Base-by-base conservation (phyloP, 2,113 vertebrate genomes). In the Notarius quadriscutis region DNA sequence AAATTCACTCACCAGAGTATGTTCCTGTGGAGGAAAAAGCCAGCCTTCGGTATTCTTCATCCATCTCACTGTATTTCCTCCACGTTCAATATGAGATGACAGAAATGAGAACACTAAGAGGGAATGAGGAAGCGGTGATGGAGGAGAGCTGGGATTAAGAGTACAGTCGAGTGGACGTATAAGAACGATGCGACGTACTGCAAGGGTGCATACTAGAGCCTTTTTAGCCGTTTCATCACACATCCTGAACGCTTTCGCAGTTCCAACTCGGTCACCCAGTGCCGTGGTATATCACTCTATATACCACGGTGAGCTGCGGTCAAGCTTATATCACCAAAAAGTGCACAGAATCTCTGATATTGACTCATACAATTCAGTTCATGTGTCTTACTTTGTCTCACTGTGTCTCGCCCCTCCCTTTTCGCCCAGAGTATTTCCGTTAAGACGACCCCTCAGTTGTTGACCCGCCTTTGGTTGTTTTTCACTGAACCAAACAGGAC, bases 21-120 rank as follows among this genome's bases (percentile, higher is more conserved):
- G 69, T 83, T 79, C 20, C 62, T 79, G 51, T 84, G 60, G 60
- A n/a, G 51, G 79, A 77, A 27, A 41, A 63, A 25, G 14, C 71
- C 71, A 87, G 83, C n/a, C 6, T 65, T 89, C 51, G 25, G 86
- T 75, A 81, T 69, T 50, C 58, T 18, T 65, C 65, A 22, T 82
- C 60, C 58, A n/a, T 77, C 74, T 77, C 41, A 22, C 79, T 60
- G 20, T 65, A 18, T n/a, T 34, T 50, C 58, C 86, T 85, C 48
- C n/a, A 80, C 72, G 55, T 30, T 77, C 15, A 67, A 50, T 85
- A 83, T 55, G 78, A 71, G 62, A 62, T 67, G 81, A 69, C 71
- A 51, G 12, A 30, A 82, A 85, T 86, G 87, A 87, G 87, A 92
- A 91, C 79, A 83, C 48, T 20, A 62, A 67, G 81, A 85, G 69